Evolutionary conservation across 1,140 invertebrate genomes (phyloP).

Genomic region (Drosophila suzukii): DNA sequence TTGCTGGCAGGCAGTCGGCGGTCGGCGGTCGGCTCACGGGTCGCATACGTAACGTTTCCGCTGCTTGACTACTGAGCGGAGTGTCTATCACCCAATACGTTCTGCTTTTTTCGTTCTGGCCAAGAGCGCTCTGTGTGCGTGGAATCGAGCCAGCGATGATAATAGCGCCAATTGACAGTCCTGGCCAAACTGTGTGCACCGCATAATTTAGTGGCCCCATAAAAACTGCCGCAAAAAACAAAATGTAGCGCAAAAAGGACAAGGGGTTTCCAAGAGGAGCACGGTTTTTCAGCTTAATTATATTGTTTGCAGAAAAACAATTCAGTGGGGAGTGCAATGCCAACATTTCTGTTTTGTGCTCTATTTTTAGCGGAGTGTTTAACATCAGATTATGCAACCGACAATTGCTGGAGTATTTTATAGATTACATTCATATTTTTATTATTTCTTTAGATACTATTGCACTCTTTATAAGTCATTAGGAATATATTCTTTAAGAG

Average conservation of each 20-base stretch:
- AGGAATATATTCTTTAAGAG: too few species aligned
- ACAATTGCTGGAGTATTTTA: not conserved
- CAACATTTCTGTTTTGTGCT: not conserved
- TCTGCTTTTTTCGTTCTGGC: slow-evolving; percentile 12
- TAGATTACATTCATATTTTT: not conserved
- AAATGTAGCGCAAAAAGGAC: slow-evolving; percentile 9
- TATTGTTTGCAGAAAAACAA: slow-evolving; percentile 30
- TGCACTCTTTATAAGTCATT: too few species aligned
- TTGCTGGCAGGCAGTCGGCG: slow-evolving; percentile 45
- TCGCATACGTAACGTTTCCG: slow-evolving; percentile 62
- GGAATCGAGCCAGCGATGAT: slow-evolving; percentile 23
- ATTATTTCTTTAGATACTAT: not conserved
- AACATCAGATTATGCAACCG: not conserved
- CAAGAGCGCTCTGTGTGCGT: slow-evolving; percentile 27
- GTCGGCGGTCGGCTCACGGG: slow-evolving; percentile 37
- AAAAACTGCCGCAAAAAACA: slow-evolving; percentile 26
- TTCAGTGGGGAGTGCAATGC: slow-evolving; percentile 3
- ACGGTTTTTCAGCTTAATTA: slow-evolving; percentile 29
- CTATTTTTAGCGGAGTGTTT: not conserved
- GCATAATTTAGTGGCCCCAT: slow-evolving; percentile 53
- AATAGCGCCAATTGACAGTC: slow-evolving; percentile 61
- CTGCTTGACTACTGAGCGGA: slow-evolving; percentile 46
- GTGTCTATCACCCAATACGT: slow-evolving; percentile 52
- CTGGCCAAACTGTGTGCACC: slow-evolving; percentile 32
- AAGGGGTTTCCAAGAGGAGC: not conserved